phyloP scores from a whole-genome alignment of 2,113 vertebrate genomes.

The Sturnus vulgaris region DNA sequence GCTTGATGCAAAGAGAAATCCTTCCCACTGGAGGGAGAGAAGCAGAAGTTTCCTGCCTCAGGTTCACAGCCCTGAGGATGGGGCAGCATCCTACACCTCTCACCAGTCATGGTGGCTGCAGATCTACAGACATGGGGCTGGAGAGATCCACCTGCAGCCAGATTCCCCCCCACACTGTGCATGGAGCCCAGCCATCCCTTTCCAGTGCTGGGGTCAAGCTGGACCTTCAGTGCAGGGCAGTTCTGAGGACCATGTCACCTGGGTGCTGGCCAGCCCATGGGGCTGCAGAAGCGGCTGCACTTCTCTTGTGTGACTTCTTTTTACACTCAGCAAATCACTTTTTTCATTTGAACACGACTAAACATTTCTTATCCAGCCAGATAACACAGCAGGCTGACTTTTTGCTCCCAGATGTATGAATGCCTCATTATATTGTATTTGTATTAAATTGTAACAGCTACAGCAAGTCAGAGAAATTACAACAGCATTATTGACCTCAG shows the following conservation, averaged over 20 bases:
- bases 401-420: neutral
- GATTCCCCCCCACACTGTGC: neutral
- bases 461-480: neutral
- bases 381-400: neutral
- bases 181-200: neutral
- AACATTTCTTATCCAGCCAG: neutral
- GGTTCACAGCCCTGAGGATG: neutral
- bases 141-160: neutral
- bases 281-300: neutral
- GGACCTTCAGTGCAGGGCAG: neutral
- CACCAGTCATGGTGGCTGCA: neutral
- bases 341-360: neutral
- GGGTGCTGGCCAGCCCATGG: rapidly evolving
- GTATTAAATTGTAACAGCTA: neutral
- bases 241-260: neutral
- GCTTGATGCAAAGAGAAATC: neutral
- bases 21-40: neutral
- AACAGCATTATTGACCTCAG: neutral
- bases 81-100: neutral
- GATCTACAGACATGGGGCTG: neutral
- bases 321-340: neutral
- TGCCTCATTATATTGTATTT: neutral
- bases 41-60: neutral
- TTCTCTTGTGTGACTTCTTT: neutral
- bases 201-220: neutral